Conservation (phyloP, 2,888 invertebrate genomes). For the Acanthoscelides obtectus region DNA sequence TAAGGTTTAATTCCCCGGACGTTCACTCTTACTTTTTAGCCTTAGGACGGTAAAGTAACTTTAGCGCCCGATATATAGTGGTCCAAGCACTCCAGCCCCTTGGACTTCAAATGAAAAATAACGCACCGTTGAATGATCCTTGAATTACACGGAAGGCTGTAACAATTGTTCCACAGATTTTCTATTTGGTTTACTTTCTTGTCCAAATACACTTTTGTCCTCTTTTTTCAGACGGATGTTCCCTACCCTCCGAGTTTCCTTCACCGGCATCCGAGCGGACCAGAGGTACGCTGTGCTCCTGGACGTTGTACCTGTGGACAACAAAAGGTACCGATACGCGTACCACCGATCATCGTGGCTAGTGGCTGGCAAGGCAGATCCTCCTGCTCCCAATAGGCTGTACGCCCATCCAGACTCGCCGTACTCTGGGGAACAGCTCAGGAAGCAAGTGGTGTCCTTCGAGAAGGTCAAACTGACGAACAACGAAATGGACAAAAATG, state of each 20-base stretch:
- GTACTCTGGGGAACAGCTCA: conserved; percentile 72
- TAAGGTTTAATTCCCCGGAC: no score
- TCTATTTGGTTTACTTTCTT: no score
- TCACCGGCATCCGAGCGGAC: conserved; percentile 63
- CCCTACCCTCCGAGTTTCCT: conserved; percentile 71
- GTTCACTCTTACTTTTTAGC: no score
- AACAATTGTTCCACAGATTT: no score
- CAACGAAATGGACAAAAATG: conserved; percentile 75
- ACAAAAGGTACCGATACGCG: conserved; percentile 74
- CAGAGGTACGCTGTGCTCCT: conserved; percentile 68
- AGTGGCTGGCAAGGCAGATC: conserved; percentile 78
- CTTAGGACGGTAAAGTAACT: no score
- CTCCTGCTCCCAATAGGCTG: conserved; percentile 64
- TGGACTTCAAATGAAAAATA: no score
- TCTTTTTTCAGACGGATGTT: conserved; percentile 70
- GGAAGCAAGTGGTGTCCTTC: conserved; percentile 75
- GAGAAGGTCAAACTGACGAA: conserved; percentile 82
- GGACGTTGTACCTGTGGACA: conserved; percentile 78
- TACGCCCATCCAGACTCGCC: conserved; percentile 78
- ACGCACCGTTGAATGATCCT: no score
- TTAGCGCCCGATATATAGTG: no score
- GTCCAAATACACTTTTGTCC: background rate
- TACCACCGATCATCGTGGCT: conserved; percentile 81
- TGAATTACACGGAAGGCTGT: no score
- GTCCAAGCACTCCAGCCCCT: no score